Conservation (phyloP, 2,113 vertebrate species). For the Glaucomys volans region DNA sequence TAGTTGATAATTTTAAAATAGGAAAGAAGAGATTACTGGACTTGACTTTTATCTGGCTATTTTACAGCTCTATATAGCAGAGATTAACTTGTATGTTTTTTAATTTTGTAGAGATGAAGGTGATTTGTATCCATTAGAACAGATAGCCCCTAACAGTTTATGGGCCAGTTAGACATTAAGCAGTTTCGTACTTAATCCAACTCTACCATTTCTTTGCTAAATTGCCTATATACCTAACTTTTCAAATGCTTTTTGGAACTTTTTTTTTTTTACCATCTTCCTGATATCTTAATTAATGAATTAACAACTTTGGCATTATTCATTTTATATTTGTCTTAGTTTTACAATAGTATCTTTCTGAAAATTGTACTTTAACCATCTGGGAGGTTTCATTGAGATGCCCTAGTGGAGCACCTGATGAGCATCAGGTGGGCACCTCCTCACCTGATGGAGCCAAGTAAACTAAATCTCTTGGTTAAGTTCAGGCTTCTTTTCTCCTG, state of each 20-base stretch:
- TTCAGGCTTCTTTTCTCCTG: neutral
- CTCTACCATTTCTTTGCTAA: neutral
- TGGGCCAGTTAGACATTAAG: neutral
- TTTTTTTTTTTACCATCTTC: neutral
- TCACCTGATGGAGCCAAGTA: neutral
- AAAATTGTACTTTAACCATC: neutral
- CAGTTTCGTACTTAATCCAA: neutral
- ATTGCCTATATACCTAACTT: neutral
- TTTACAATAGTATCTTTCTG: neutral
- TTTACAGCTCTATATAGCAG: neutral
- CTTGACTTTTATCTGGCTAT: neutral
- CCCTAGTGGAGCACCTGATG: neutral
- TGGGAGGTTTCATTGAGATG: neutral
- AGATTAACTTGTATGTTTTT: neutral
- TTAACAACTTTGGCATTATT: neutral
- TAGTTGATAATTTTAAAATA: neutral
- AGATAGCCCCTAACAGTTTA: neutral
- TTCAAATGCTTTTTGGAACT: neutral
- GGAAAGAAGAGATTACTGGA: neutral
- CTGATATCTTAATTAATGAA: neutral
- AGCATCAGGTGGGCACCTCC: too few relatives aligned
- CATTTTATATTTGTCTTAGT: neutral
- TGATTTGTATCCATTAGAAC: neutral
- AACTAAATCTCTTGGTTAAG: neutral
- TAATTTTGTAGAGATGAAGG: constrained; percentile 27